Evolutionary conservation across 2,797 vertebrate genomes (phyloP).

Genomic region (Microctenopoma steveboyesi): DNA sequence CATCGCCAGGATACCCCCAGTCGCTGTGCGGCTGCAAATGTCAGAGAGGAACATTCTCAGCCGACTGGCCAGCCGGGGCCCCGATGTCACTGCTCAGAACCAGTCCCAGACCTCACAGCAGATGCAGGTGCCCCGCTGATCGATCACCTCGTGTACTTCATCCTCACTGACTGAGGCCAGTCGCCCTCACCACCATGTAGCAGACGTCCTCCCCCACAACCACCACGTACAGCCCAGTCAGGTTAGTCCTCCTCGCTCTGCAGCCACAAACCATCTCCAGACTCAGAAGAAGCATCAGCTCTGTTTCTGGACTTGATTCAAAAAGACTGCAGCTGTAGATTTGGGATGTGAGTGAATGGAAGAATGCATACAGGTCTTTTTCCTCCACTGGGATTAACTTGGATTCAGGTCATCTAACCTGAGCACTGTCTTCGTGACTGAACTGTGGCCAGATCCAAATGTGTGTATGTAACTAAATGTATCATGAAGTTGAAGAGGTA

Average conservation of each 20-base stretch:
- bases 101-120: slow-evolving; percentile 77
- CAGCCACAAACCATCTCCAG: slow-evolving; percentile 55
- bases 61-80: slow-evolving; percentile 93
- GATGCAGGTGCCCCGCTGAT: slow-evolving; percentile 83
- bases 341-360: slow-evolving; percentile 48
- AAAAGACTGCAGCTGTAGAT: slow-evolving; percentile 61
- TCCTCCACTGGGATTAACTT: slow-evolving; percentile 52
- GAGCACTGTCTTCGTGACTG: slow-evolving; percentile 54
- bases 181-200: slow-evolving; percentile 66
- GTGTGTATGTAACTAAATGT: slow-evolving; percentile 62
- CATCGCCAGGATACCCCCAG: slow-evolving; percentile 96
- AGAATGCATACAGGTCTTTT: slow-evolving; percentile 40
- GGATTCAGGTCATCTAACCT: slow-evolving; percentile 54
- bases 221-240: slow-evolving; percentile 71
- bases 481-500: slow-evolving; percentile 50
- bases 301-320: slow-evolving; percentile 56
- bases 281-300: slow-evolving; percentile 59
- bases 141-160: slow-evolving; percentile 25
- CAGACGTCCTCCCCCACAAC: slow-evolving; percentile 54
- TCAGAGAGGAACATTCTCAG: slow-evolving; percentile 98
- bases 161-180: slow-evolving; percentile 50
- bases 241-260: slow-evolving; percentile 64
- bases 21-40: slow-evolving; percentile 97
- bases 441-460: slow-evolving; percentile 54
- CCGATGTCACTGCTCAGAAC: slow-evolving; percentile 81